phyloP scores from a whole-genome alignment of 2,113 vertebrate genomes.

The Corvus cornix region DNA sequence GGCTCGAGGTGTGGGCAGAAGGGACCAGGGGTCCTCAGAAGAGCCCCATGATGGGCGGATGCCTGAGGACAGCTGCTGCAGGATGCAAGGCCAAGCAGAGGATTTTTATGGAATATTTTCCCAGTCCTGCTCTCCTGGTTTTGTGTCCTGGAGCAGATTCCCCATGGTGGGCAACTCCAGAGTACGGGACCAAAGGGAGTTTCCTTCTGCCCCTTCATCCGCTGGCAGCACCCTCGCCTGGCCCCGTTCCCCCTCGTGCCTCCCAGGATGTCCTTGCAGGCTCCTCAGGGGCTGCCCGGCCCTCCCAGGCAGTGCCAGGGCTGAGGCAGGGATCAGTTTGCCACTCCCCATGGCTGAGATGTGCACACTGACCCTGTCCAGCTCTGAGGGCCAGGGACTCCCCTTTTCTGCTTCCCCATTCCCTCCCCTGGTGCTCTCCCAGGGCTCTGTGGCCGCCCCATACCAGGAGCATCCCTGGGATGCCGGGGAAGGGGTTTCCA shows the following conservation, averaged over 20 bases:
- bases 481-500: constrained; percentile 38
- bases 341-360: fast-evolving
- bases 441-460: background rate
- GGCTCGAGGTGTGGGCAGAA: background rate
- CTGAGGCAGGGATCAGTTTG: fast-evolving
- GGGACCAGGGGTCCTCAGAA: background rate
- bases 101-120: background rate
- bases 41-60: background rate
- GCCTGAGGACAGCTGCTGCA: background rate
- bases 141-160: background rate
- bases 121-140: background rate
- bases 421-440: background rate
- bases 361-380: background rate
- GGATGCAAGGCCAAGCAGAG: background rate
- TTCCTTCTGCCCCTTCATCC: background rate
- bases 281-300: background rate
- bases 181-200: background rate
- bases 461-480: background rate
- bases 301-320: background rate
- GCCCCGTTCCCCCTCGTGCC: background rate
- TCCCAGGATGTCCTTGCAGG: background rate
- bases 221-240: background rate
- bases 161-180: background rate
- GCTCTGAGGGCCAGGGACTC: background rate
- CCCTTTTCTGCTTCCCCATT: background rate